A percentile compares a stretch with the other conserved stretches of the same genome.
phyloP scores from a whole-genome alignment of 2,797 vertebrate genomes.

The Tokudaia muenninki region DNA sequence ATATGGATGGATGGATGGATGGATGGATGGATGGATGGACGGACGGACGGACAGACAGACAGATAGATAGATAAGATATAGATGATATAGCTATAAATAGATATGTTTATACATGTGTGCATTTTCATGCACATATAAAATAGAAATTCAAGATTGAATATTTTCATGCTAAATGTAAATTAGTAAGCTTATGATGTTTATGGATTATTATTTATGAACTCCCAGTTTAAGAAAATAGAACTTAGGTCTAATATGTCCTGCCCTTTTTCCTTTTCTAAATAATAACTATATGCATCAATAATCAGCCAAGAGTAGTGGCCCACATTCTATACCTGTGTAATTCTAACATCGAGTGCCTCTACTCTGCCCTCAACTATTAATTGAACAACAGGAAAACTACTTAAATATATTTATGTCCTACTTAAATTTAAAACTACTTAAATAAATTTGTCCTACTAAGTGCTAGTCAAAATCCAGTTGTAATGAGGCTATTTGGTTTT shows the following conservation, averaged over 20 bases:
- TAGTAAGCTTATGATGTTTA: background rate
- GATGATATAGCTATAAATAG: background rate
- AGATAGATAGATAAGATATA: background rate
- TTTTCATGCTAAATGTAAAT: background rate
- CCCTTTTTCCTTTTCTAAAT: background rate
- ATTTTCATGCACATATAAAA: background rate
- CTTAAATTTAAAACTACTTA: background rate
- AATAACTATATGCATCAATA: background rate
- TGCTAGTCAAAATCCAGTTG: background rate
- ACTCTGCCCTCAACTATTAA: background rate
- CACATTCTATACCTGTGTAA: background rate
- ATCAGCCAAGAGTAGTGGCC: background rate
- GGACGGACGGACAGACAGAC: too few species aligned
- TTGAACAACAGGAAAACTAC: background rate
- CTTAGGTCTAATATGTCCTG: background rate
- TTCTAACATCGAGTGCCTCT: background rate
- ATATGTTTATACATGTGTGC: background rate
- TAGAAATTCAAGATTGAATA: background rate
- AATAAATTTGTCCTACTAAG: background rate
- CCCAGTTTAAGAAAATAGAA: background rate
- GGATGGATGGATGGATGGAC: too few species aligned
- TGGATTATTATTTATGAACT: constrained; percentile 37
- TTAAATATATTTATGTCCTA: background rate
- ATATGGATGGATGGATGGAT: too few species aligned
- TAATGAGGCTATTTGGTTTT: background rate